Evolutionary conservation across 2,888 invertebrate species (phyloP), one percentile per base, ranked within the genome.

Genomic region (Eledona agricola): DNA sequence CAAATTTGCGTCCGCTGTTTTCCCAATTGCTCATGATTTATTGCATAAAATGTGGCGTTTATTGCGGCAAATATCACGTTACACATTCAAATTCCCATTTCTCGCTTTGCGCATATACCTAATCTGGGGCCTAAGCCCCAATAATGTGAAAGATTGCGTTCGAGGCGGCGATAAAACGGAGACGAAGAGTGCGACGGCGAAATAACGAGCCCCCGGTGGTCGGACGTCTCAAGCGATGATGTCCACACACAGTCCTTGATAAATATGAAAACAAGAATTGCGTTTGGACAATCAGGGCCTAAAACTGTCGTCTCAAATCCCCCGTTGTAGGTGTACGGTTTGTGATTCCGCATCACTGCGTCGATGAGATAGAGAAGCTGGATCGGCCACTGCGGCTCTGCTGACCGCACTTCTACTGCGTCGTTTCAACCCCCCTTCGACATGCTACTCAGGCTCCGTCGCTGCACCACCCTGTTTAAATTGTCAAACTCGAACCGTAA

Each of bases 251-350:
- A 82, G 79, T 79, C 80, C 83, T 83, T 81, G 83, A 74, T 72
- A 64, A 59, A 71, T 38, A 25, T 20, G 71, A 67, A 64, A 62
- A 80, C 83, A 83, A 83, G 83, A 83, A 83, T 83, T 83, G 83
- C 82, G 83, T 83, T 83, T 82, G 82, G 83, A 83, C 83, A 83
- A 83, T 83, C 84, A 84, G 76, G 77, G 83, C 80, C 77, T 78
- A 75, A 73, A 76, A 79, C 75, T 76, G 55, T 29, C 32, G 17
- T 38, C 32, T 23, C 17, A 20, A 11, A 17, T 22, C 11, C 43
- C 11, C 20, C 43, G 34, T 29, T 32, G 16, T 13, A 13, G 34
- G 31, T 19, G 34, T 17, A 22, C 11, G 29, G 37, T 28, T 47
- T 34, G 47, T 47, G 37, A 47, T 50, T 50, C 50, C 15, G 32